Conservation (phyloP, 2,888 invertebrate genomes). For the Calliphora vomitoria region DNA sequence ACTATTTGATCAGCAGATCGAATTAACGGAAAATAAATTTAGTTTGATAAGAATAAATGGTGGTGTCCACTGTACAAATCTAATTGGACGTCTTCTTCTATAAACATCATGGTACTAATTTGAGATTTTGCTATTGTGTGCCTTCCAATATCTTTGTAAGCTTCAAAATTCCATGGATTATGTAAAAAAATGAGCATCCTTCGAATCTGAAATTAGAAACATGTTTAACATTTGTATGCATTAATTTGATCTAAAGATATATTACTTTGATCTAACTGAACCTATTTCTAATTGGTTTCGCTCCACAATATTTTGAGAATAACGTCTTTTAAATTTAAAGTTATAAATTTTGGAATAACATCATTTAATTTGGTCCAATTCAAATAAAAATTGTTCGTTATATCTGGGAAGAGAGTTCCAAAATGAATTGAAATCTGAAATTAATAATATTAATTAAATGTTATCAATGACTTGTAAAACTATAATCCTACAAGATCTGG, state of each 20-base stretch:
- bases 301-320: conserved; percentile 1
- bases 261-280: not conserved
- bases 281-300: not conserved
- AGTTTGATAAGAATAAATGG: conserved; percentile 27
- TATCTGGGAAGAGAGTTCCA: not conserved
- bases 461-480: not conserved
- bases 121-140: conserved; percentile 29
- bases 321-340: conserved; percentile 11
- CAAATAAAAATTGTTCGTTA: not conserved
- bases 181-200: conserved; percentile 3
- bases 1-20: too few species aligned
- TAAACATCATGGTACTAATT: conserved; percentile 1
- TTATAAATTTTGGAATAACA: not conserved
- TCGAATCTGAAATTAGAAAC: conserved; percentile 33
- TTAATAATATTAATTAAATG: not conserved
- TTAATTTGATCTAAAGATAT: not conserved
- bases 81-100: conserved; percentile 26
- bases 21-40: not conserved
- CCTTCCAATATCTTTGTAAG: not conserved
- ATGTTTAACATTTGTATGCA: not conserved
- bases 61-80: conserved; percentile 31
- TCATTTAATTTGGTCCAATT: conserved; percentile 5
- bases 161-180: conserved; percentile 28
- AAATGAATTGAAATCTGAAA: conserved; percentile 13
- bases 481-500: conserved; percentile 22